A percentile compares a stretch with the other conserved stretches of the same genome.
Conservation (phyloP, 2,113 vertebrate genomes). For the Vidua macroura region DNA sequence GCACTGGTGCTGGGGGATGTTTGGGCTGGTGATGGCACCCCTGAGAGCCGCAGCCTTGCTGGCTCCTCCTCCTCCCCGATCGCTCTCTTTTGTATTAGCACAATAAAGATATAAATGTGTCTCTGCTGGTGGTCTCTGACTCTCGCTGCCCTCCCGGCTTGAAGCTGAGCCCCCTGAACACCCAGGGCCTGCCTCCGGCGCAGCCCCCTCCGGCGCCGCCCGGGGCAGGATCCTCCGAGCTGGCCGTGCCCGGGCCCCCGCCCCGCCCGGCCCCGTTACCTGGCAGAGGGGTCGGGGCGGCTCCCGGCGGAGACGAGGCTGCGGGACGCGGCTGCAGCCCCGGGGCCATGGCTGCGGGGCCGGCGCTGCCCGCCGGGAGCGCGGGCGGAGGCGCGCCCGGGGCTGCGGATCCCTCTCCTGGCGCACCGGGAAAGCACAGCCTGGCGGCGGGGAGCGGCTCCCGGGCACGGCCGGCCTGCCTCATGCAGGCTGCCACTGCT, state of each 20-base stretch:
- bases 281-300: neutral
- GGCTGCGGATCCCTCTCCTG: neutral
- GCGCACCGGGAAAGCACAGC: neutral
- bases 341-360: neutral
- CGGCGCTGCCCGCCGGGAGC: neutral
- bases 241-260: neutral
- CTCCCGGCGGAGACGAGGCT: neutral
- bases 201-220: too few relatives aligned
- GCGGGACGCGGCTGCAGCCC: neutral
- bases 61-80: neutral
- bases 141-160: neutral
- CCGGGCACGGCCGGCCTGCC: neutral
- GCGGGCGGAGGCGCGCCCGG: neutral
- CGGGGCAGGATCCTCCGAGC: neutral
- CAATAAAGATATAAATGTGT: neutral
- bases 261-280: neutral
- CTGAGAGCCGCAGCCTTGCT: neutral
- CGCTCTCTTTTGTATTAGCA: neutral
- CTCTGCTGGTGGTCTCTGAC: rapidly evolving
- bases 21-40: neutral
- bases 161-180: neutral
- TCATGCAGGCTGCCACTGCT: rapidly evolving
- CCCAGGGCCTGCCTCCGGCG: neutral
- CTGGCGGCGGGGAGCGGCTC: neutral
- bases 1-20: too few relatives aligned